Percentiles rank a stretch among this genome's conserved stretches.
phyloP scores from a whole-genome alignment of 2,113 vertebrate species.

The Cettia cetti region DNA sequence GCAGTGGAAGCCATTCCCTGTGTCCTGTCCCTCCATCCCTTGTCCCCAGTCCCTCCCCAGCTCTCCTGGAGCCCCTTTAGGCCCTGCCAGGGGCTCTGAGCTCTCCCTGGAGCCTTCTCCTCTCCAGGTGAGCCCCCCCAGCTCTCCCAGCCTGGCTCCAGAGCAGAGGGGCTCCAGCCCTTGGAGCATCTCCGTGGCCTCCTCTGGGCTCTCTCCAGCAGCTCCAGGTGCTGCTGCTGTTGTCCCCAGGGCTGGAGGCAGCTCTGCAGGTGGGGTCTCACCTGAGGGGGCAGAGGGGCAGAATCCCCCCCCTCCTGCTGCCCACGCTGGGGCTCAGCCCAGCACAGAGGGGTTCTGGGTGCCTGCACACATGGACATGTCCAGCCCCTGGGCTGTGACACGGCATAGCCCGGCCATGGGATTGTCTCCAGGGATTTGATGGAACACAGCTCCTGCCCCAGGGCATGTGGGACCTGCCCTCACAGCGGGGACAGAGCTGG shows the following conservation, averaged over 20 bases:
- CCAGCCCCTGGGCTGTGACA: not conserved
- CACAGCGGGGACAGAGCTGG: not conserved
- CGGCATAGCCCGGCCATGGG: fast-evolving
- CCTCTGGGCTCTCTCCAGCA: not conserved
- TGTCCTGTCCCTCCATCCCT: too few relatives aligned
- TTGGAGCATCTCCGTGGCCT: fast-evolving
- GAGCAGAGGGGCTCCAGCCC: not conserved
- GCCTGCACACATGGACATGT: fast-evolving
- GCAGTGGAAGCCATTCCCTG: not conserved
- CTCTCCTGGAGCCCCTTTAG: too few relatives aligned
- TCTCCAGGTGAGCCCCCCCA: too few relatives aligned
- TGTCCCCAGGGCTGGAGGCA: not conserved
- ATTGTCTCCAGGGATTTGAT: not conserved
- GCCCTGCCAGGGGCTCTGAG: too few relatives aligned
- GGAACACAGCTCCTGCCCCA: not conserved
- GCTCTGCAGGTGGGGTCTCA: not conserved
- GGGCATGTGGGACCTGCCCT: not conserved
- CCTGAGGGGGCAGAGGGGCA: not conserved
- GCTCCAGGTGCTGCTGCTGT: not conserved
- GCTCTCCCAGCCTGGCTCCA: not conserved
- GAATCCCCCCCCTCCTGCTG: not conserved
- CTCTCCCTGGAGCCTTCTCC: too few relatives aligned
- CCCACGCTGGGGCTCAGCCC: too few relatives aligned
- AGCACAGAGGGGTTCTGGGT: too few relatives aligned
- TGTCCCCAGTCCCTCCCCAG: too few relatives aligned